Percentiles rank a stretch among this genome's conserved stretches.
phyloP scores from a whole-genome alignment of 2,888 invertebrate genomes.

The Amitus sp. region DNA sequence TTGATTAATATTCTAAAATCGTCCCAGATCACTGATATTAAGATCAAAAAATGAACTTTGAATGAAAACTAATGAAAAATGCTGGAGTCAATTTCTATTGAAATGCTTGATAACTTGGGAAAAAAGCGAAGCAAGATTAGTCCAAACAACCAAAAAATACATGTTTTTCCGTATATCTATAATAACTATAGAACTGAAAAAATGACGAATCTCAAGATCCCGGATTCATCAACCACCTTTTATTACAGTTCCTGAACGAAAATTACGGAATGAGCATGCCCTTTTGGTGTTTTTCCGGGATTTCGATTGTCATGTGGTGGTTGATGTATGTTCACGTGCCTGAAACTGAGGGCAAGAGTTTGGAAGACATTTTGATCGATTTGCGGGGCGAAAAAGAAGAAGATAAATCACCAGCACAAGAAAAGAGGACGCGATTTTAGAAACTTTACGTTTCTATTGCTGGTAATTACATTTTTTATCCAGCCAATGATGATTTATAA shows the following conservation, averaged over 20 bases:
- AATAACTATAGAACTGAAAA: too few species aligned
- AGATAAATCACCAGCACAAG: neutral
- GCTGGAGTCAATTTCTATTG: too few species aligned
- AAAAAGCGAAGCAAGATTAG: too few species aligned
- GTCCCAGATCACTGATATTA: too few species aligned
- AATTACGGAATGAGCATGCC: conserved; percentile 53
- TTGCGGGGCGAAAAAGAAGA: conserved; percentile 40
- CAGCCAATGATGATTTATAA: too few species aligned
- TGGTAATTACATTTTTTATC: neutral
- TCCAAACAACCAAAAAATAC: too few species aligned
- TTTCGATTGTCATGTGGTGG: conserved; percentile 54
- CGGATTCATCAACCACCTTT: neutral
- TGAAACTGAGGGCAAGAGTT: conserved; percentile 61
- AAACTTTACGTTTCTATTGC: neutral
- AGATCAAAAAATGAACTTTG: too few species aligned
- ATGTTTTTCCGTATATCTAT: too few species aligned
- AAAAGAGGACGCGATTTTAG: neutral
- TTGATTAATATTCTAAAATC: too few species aligned
- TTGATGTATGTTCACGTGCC: conserved; percentile 59
- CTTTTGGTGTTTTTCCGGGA: conserved; percentile 52
- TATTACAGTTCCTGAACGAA: conserved; percentile 26
- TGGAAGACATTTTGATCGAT: conserved; percentile 60
- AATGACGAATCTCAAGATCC: too few species aligned
- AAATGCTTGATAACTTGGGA: too few species aligned
- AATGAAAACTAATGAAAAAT: too few species aligned